A percentile compares a stretch with the other conserved stretches of the same genome.
These are phyloP conservation scores for Bagarius yarrelli DNA, from an alignment of 2,113 vertebrate species.

Conservation along the genomic window DNA sequence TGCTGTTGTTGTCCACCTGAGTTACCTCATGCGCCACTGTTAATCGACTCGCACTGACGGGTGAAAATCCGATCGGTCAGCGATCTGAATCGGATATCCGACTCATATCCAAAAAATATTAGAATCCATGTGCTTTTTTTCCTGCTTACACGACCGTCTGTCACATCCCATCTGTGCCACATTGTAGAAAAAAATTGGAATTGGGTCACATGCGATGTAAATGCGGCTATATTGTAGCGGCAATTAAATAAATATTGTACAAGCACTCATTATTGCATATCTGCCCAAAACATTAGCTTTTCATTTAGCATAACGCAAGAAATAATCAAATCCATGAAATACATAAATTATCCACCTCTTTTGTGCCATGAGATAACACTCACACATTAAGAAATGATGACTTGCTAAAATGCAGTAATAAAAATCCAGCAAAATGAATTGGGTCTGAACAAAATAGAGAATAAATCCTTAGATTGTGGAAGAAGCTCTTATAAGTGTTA, in stretches of 20 bases:
- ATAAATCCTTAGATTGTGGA: slow-evolving; percentile 18
- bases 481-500: slow-evolving; percentile 36
- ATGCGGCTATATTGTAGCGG: too few species aligned
- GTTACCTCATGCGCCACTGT: too few species aligned
- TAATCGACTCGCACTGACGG: too few species aligned
- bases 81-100: too few species aligned
- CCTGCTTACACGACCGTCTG: too few species aligned
- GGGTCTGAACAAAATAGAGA: slow-evolving; percentile 14
- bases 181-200: too few species aligned
- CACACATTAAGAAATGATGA: neutral
- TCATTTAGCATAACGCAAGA: neutral
- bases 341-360: neutral
- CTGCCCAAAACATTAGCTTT: neutral
- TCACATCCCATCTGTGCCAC: too few species aligned
- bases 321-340: neutral
- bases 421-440: neutral
- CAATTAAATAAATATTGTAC: neutral
- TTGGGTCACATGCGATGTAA: too few species aligned
- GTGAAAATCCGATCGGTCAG: too few species aligned
- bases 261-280: neutral
- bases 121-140: too few species aligned
- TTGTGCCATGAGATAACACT: neutral
- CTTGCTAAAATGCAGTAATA: neutral
- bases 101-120: too few species aligned
- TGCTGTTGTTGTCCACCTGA: too few species aligned